Percentiles rank a stretch among this genome's conserved stretches.
These are phyloP conservation scores for Pheosia tremula DNA, from an alignment of 2,888 invertebrate genomes.

Conservation along the genomic window DNA sequence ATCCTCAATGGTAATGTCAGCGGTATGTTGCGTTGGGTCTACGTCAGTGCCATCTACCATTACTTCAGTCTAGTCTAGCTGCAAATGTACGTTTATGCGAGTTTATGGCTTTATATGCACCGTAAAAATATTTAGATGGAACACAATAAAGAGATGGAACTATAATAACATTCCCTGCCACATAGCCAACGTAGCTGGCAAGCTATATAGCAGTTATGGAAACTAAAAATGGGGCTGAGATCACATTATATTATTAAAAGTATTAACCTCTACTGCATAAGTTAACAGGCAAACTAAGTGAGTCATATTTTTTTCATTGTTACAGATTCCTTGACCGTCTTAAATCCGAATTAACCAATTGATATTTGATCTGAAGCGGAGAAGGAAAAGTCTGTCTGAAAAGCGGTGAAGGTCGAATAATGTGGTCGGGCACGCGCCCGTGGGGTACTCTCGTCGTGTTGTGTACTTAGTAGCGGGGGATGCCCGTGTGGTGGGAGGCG, in stretches of 20 bases:
- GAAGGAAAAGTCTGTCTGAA: conserved; percentile 38
- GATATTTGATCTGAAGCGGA: conserved; percentile 44
- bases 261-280: too few relatives aligned
- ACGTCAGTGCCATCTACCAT: conserved; percentile 31
- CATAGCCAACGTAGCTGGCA: too few relatives aligned
- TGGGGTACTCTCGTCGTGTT: conserved; percentile 59
- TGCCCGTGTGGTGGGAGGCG: conserved; percentile 70
- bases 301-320: conserved; percentile 38
- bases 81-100: conserved; percentile 3
- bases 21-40: conserved; percentile 40
- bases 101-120: conserved; percentile 3
- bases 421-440: conserved; percentile 77
- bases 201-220: too few relatives aligned
- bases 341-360: conserved; percentile 14
- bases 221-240: too few relatives aligned
- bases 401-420: conserved; percentile 60
- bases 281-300: too few relatives aligned
- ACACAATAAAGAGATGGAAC: not conserved
- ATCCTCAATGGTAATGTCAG: conserved; percentile 54
- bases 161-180: not conserved
- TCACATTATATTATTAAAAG: too few relatives aligned
- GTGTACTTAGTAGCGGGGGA: conserved; percentile 75
- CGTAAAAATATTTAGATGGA: conserved; percentile 6
- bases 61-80: conserved; percentile 8
- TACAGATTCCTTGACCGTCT: conserved; percentile 41